These are phyloP conservation scores for Drosophila falleni DNA, from an alignment of 2,888 invertebrate genomes.

Conservation along the genomic window DNA sequence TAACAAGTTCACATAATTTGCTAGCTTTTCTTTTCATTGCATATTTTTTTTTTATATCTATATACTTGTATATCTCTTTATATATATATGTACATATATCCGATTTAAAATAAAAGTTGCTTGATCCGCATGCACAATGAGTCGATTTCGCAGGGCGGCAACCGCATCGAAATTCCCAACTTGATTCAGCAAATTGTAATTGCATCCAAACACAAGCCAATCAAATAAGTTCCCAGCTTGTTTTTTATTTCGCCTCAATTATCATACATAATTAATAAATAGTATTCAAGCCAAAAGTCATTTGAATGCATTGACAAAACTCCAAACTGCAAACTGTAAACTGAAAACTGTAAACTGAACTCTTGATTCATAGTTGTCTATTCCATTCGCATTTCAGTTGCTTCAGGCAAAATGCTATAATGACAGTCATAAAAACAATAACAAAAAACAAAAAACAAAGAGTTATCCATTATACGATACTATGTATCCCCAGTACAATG, in stretches of 20 bases:
- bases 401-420: conserved; percentile 17
- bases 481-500: conserved; percentile 3
- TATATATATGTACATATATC: conserved; percentile 19
- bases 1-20: conserved; percentile 74
- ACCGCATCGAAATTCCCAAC: conserved; percentile 55
- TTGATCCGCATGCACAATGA: conserved; percentile 42
- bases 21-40: conserved; percentile 67
- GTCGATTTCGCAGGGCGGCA: conserved; percentile 53
- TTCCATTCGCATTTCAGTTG: conserved; percentile 15
- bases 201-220: conserved; percentile 39
- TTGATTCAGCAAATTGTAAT: conserved; percentile 56
- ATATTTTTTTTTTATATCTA: conserved; percentile 24
- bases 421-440: conserved; percentile 35
- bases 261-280: conserved; percentile 70
- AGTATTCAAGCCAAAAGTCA: conserved; percentile 32
- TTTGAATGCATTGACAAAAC: conserved; percentile 45
- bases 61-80: conserved; percentile 13
- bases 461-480: conserved; percentile 18
- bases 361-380: conserved; percentile 24
- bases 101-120: conserved; percentile 48
- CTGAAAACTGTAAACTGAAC: conserved; percentile 19
- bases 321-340: conserved; percentile 3
- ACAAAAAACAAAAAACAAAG: conserved; percentile 14
- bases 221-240: conserved; percentile 56
- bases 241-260: conserved; percentile 47